Evolutionary conservation across 2,797 vertebrate genomes (phyloP).

Genomic region (Sorex maritimensis): DNA sequence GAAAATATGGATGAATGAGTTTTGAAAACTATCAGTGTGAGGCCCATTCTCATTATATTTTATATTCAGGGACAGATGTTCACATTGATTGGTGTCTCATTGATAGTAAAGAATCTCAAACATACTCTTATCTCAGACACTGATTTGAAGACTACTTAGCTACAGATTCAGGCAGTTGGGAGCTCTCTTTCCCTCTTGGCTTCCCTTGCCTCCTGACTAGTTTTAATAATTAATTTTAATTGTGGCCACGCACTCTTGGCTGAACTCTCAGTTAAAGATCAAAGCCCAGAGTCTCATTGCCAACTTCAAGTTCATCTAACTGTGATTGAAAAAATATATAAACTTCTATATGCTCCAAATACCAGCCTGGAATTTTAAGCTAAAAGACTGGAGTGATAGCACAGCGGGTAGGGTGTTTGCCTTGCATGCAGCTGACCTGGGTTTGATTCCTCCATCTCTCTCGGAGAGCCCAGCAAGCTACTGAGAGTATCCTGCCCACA

Average conservation of each 20-base stretch:
- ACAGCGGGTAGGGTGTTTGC: too few species aligned
- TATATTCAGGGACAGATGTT: background rate
- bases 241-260: background rate
- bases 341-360: background rate
- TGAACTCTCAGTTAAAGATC: conserved; percentile 58
- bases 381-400: too few species aligned
- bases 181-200: conserved; percentile 48
- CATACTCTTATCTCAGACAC: conserved; percentile 1
- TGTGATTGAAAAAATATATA: background rate
- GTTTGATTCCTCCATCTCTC: too few species aligned
- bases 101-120: conserved; percentile 14
- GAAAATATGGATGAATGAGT: background rate
- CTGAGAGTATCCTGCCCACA: too few species aligned
- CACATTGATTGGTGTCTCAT: background rate
- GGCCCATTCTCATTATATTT: background rate
- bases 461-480: too few species aligned
- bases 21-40: conserved; percentile 22
- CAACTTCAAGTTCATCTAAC: conserved; percentile 59
- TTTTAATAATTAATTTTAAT: conserved; percentile 69
- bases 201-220: background rate
- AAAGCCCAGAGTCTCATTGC: conserved; percentile 30
- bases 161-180: background rate
- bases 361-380: background rate
- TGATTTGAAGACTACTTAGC: background rate
- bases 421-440: too few species aligned